Percentiles rank a stretch among this genome's conserved stretches.
These are phyloP conservation scores for Zosterops japonicus DNA, from an alignment of 2,113 vertebrate species.

Conservation along the genomic window DNA sequence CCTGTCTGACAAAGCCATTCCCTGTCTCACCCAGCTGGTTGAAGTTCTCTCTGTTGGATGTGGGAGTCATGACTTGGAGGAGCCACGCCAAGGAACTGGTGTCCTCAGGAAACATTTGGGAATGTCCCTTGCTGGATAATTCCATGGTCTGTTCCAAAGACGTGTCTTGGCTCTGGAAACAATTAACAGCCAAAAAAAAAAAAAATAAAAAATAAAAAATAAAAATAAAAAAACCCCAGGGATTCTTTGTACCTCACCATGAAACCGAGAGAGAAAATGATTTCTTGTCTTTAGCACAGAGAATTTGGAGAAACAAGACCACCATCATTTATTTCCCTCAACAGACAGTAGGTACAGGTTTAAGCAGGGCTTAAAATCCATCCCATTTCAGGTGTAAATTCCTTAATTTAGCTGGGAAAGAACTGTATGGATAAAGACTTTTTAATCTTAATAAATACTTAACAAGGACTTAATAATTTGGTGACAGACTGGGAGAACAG, in stretches of 20 bases:
- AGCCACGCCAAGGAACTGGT: background rate
- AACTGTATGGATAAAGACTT: background rate
- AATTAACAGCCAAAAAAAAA: background rate
- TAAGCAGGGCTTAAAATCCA: background rate
- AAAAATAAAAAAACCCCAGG: background rate
- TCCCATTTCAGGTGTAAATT: background rate
- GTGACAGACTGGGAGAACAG: background rate
- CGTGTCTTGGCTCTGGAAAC: background rate
- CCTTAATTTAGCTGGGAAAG: background rate
- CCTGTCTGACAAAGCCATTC: background rate
- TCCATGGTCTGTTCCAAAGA: slow-evolving; percentile 3
- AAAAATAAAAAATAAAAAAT: background rate
- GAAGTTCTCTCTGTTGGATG: background rate
- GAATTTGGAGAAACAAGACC: background rate
- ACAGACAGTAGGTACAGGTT: background rate
- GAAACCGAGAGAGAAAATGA: background rate
- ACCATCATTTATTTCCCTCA: background rate
- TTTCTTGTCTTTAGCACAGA: background rate
- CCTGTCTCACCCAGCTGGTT: background rate
- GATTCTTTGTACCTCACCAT: background rate
- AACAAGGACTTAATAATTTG: too few species aligned
- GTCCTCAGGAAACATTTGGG: slow-evolving; percentile 13
- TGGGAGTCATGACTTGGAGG: background rate
- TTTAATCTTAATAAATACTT: too few species aligned
- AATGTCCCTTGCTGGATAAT: slow-evolving; percentile 6